These are phyloP conservation scores for Lepisosteus osseus DNA, from an alignment of 2,113 vertebrate genomes.

Conservation along the genomic window DNA sequence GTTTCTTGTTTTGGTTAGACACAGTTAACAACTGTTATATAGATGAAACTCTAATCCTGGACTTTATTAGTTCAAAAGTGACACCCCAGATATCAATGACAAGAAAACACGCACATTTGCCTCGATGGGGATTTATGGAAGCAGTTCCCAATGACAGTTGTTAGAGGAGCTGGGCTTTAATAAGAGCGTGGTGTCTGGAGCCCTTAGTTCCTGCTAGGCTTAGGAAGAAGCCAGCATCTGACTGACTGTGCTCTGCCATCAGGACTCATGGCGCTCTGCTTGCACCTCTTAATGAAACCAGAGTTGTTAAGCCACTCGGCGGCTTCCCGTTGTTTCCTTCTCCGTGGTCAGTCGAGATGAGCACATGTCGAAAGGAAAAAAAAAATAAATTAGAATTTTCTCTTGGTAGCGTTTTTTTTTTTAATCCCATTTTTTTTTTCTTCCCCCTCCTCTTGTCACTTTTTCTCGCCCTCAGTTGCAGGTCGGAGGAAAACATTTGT, in stretches of 20 bases:
- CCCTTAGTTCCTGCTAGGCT: conserved; percentile 54
- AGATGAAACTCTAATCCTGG: conserved; percentile 40
- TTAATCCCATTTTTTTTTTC: conserved; percentile 54
- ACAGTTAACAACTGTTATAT: not conserved
- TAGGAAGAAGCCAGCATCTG: conserved; percentile 27
- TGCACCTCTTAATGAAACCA: conserved; percentile 55
- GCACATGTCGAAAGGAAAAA: conserved; percentile 32
- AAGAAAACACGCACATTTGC: conserved; percentile 47
- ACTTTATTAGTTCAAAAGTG: conserved; percentile 41
- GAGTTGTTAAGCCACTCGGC: conserved; percentile 52
- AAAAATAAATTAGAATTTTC: conserved; percentile 14
- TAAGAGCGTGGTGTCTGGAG: conserved; percentile 58
- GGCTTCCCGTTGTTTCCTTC: conserved; percentile 53
- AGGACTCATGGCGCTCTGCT: conserved; percentile 47
- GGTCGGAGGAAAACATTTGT: conserved; percentile 74
- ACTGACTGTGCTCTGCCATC: conserved; percentile 20
- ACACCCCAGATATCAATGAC: conserved; percentile 23
- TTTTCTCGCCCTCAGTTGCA: conserved; percentile 62
- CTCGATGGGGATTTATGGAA: conserved; percentile 56
- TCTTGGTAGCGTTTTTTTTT: conserved; percentile 40
- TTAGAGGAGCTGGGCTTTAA: conserved; percentile 65
- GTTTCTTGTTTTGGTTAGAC: too few relatives aligned
- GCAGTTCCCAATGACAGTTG: conserved; percentile 55
- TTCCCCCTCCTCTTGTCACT: conserved; percentile 49
- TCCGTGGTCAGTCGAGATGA: conserved; percentile 16